A percentile compares a stretch with the other conserved stretches of the same genome.
Evolutionary conservation across 2,113 vertebrate genomes (phyloP).

Genomic region (Coptodon rendalli): DNA sequence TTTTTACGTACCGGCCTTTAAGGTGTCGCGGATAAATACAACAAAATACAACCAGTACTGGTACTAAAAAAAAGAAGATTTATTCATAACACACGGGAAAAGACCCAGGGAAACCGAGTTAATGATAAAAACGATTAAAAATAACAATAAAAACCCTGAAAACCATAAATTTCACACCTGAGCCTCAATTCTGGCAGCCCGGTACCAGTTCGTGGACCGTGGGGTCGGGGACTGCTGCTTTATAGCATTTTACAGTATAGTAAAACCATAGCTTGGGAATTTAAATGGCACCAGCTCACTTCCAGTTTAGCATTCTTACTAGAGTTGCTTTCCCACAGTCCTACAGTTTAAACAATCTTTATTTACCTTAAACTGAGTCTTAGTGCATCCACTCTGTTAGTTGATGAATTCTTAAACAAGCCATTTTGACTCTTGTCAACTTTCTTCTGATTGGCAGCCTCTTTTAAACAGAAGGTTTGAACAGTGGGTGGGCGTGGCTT

Average conservation of each 20-base stretch:
- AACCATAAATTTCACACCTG: not conserved
- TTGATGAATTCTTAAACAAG: not conserved
- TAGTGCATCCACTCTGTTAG: not conserved
- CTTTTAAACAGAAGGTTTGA: not conserved
- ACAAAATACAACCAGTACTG: not conserved
- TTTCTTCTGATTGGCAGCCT: not conserved
- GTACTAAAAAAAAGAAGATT: not conserved
- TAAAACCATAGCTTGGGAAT: not conserved
- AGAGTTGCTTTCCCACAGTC: not conserved
- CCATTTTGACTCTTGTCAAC: not conserved
- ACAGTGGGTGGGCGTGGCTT: not conserved
- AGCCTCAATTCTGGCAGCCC: not conserved
- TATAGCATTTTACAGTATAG: not conserved
- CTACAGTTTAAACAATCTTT: not conserved
- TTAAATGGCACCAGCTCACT: not conserved
- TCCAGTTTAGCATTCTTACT: not conserved
- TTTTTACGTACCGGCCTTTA: no score
- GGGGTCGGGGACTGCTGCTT: not conserved
- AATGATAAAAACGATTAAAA: not conserved
- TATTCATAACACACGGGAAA: not conserved
- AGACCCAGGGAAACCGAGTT: fast-evolving
- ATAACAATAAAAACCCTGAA: not conserved
- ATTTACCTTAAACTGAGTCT: not conserved
- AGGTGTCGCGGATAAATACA: no score
- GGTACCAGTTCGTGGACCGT: not conserved